phyloP scores from a whole-genome alignment of 2,888 invertebrate species.

The Coronaproctus castanopsis region DNA sequence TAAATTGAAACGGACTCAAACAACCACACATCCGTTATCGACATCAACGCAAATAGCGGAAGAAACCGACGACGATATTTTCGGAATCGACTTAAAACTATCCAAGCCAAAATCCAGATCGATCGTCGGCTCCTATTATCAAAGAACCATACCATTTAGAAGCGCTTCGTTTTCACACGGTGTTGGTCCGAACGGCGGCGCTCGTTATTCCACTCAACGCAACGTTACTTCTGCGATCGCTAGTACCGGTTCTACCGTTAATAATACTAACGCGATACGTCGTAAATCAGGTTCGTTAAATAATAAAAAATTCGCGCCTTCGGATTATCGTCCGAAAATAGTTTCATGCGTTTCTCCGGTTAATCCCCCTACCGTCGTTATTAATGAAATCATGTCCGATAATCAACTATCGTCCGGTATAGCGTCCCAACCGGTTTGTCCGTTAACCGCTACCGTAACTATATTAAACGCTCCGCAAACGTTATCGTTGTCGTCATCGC shows the following conservation, averaged over 20 bases:
- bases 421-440: slow-evolving; percentile 1
- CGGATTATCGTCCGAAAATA: too few relatives aligned
- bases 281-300: background rate
- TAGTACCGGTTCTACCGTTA: too few relatives aligned
- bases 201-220: too few relatives aligned
- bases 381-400: too few relatives aligned
- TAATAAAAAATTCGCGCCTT: too few relatives aligned
- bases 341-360: too few relatives aligned
- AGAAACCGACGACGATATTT: slow-evolving; percentile 21
- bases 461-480: slow-evolving; percentile 9
- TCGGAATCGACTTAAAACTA: slow-evolving; percentile 32
- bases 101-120: slow-evolving; percentile 38
- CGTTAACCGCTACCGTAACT: slow-evolving; percentile 5
- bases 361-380: too few relatives aligned
- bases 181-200: background rate
- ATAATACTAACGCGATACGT: too few relatives aligned
- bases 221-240: too few relatives aligned
- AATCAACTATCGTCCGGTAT: too few relatives aligned
- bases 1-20: slow-evolving; percentile 35
- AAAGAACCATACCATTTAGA: slow-evolving; percentile 49
- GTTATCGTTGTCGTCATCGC: background rate
- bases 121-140: slow-evolving; percentile 38
- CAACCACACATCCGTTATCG: background rate
- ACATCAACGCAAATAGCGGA: background rate
- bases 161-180: slow-evolving; percentile 67